phyloP scores from a whole-genome alignment of 92 coral and sea anemone species.

The Palythoa heliodiscus region DNA sequence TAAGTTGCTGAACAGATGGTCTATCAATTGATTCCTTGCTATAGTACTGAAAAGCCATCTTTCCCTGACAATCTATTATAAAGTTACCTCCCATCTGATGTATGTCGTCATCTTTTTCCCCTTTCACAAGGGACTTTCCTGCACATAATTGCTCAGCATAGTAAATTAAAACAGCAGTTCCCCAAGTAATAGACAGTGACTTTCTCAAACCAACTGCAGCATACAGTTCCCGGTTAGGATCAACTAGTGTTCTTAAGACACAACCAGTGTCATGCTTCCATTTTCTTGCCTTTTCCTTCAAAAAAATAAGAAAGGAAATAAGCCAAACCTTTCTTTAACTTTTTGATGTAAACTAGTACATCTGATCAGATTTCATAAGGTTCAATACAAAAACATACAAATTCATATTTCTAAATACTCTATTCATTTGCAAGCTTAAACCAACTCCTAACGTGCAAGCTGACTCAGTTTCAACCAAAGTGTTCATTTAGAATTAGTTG shows the following conservation, averaged over 20 bases:
- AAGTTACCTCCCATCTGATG: constrained; percentile 97
- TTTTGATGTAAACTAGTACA: too few species aligned
- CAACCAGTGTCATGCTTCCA: constrained; percentile 87
- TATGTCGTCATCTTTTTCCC: constrained; percentile 86
- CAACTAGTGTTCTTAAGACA: constrained; percentile 75
- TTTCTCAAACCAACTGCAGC: constrained; percentile 76
- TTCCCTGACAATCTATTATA: constrained; percentile 75
- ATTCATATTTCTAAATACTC: too few species aligned
- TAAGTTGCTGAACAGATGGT: constrained; percentile 77
- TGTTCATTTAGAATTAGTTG: too few species aligned
- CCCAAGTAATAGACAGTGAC: constrained; percentile 86
- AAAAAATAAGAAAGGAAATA: not conserved
- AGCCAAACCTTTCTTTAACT: not conserved
- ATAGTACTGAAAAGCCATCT: constrained; percentile 71
- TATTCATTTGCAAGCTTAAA: too few species aligned
- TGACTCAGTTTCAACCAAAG: too few species aligned
- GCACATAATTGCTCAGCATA: constrained; percentile 91
- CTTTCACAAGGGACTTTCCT: constrained; percentile 66
- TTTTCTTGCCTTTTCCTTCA: constrained; percentile 77
- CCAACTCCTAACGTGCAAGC: too few species aligned
- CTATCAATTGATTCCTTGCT: constrained; percentile 81
- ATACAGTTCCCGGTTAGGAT: constrained; percentile 74
- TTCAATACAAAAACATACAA: too few species aligned
- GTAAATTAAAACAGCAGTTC: constrained; percentile 66
- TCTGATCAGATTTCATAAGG: too few species aligned